These are phyloP conservation scores for Euwallacea similis DNA, from an alignment of 1,140 invertebrate genomes.

Conservation along the genomic window DNA sequence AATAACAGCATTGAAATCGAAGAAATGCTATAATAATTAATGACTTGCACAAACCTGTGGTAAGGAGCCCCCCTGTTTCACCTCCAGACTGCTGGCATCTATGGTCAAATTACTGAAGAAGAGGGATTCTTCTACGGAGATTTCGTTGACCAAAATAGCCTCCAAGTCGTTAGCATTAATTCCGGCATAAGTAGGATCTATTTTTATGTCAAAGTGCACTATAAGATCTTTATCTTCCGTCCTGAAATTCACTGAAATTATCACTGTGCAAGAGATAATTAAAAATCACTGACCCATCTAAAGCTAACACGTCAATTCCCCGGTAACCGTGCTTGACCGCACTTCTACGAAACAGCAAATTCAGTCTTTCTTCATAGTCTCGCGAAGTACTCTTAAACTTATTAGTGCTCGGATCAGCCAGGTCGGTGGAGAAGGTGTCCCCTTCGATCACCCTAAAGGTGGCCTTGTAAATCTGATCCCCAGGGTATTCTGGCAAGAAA, in stretches of 20 bases:
- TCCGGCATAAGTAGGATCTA: conserved; percentile 64
- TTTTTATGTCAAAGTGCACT: conserved; percentile 72
- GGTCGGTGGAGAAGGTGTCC: conserved; percentile 65
- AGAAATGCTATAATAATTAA: neutral
- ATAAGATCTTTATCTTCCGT: conserved; percentile 66
- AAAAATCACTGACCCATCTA: conserved; percentile 70
- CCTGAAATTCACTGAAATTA: conserved; percentile 50
- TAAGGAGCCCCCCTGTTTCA: conserved; percentile 63
- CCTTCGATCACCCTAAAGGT: conserved; percentile 70
- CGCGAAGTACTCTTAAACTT: conserved; percentile 68
- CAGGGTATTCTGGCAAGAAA: conserved; percentile 71
- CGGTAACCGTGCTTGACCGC: conserved; percentile 69
- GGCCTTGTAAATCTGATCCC: conserved; percentile 78
- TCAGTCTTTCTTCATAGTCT: conserved; percentile 73
- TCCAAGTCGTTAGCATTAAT: conserved; percentile 58
- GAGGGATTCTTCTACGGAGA: conserved; percentile 56
- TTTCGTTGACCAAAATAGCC: conserved; percentile 60
- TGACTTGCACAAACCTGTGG: conserved; percentile 52
- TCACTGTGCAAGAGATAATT: neutral
- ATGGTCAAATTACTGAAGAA: conserved; percentile 67
- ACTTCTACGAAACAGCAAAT: conserved; percentile 73
- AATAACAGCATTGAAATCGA: neutral
- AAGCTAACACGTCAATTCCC: conserved; percentile 69
- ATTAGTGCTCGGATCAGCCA: conserved; percentile 67
- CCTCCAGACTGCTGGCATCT: conserved; percentile 66